Base-by-base conservation (phyloP, 1,140 invertebrate species). In the Parapsyche elsis region DNA sequence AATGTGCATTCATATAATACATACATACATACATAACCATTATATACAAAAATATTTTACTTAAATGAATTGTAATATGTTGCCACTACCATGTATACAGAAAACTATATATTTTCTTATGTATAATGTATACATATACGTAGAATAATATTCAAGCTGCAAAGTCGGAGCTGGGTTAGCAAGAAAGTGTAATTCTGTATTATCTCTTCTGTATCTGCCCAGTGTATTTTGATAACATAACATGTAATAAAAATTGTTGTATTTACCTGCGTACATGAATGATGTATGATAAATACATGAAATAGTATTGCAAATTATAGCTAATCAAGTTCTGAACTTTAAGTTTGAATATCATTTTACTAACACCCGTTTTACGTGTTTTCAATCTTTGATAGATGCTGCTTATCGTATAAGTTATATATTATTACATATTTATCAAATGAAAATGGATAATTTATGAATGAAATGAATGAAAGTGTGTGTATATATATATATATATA, bases 351-450 rank as follows among this genome's bases (percentile, higher is more conserved):
- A 53, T 53, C 16, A 12, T 53, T 53, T 4, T 61, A 67, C 21
- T 67, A 67, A 21, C 10, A 57, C 57, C 53, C 71, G 45, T 74
- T 74, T 21, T 26, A 76, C 57, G 57, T 76, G 46, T 76, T 76
- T 57, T 49, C 73, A 76, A 76, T 76, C 73, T 76, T 76, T 57
- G 73, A 53, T 76, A 76, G 73, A 76, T 24, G 73, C 73, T 76
- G 73, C 57, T 76, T 76, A 67, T 67, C 23, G 24, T 67, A 67
- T 76, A 76, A 49, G 73, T 57, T 76, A 76, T 57, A 59, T 76
- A 57, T 76, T 59, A 76, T 76, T 59, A 76, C 73, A 76, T 76
- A 76, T 76, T 76, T 76, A 76, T 76, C 73, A 76, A 49, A 49
- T 53, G 57, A 76, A 76, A 76, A 67, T 76, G 73, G 73, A 59